Evolutionary conservation across 1,140 invertebrate genomes (phyloP), one percentile per base, ranked within the genome.

Genomic region (Onthophagus taurus): DNA sequence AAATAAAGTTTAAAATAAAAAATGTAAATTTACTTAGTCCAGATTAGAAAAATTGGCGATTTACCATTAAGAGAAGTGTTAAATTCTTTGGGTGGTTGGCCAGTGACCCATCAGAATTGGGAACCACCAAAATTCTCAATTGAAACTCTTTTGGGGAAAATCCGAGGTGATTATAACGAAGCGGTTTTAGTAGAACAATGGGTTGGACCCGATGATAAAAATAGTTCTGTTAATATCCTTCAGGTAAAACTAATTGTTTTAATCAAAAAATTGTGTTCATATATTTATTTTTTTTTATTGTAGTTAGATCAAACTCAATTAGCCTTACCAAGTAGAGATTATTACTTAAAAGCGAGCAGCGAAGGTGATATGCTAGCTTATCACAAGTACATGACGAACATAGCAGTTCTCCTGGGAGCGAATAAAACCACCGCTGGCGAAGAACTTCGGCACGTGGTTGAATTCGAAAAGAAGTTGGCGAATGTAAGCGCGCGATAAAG

Each of bases 131-230:
- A 62, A 2, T 66, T 72, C 31, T 63, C 72, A 2, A 52, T 83
- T 7, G 83, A 86, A 63, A 60, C 66, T 2, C 62, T 85, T n/a
- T 63, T 85, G 31, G 87, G 83, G 2, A 64, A 65, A 48, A 58
- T 89, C 8, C 66, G 84, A 0, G 74, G 79, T 1, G 72, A 80
- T 43, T 83, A 79, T 55, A 85, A 85, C 60, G 79, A 84, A 54
- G 81, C 81, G 5, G 75, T 84, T 24, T 64, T 88, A 9, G 66
- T 88, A 19, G 84, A 88, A 52, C 77, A 83, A 38, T 88, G 84
- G 77, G 81, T 89, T 38, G 85, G 84, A 1, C 84, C 85, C 0
- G 85, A 89, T 55, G 85, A 89, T 63, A 87, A 85, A 63, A 87
- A 89, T 64, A 87, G 83, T 52, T 83, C 82, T 17, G 73, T 76